These are phyloP conservation scores for Pandion haliaetus DNA, from an alignment of 2,113 vertebrate genomes.

Conservation along the genomic window DNA sequence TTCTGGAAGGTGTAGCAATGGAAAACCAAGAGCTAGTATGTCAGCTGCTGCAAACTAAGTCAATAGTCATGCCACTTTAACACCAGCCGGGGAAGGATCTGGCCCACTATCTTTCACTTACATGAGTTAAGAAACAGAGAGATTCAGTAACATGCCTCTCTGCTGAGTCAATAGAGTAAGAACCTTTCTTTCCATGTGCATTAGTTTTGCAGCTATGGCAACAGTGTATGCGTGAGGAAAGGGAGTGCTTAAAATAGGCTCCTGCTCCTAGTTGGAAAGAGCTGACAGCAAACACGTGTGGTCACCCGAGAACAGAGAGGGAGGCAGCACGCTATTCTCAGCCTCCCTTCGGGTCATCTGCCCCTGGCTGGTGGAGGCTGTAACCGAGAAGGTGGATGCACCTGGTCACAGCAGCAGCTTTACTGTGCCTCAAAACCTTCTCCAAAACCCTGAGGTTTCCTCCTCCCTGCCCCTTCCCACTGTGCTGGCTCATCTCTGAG, in stretches of 20 bases:
- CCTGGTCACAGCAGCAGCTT: neutral
- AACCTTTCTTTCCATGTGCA: neutral
- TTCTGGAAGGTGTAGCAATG: neutral
- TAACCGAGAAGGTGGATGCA: neutral
- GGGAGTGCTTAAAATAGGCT: conserved; percentile 47
- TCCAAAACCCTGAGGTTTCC: neutral
- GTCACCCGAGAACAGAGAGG: neutral
- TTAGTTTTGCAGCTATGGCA: conserved; percentile 19
- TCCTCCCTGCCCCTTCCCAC: neutral
- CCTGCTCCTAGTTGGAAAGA: conserved; percentile 39
- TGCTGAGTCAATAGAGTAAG: conserved; percentile 4
- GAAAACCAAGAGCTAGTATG: neutral
- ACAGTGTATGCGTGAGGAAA: neutral
- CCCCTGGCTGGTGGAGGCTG: neutral
- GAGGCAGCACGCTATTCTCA: neutral
- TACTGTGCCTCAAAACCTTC: neutral
- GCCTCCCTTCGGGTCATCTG: neutral
- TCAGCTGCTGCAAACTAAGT: neutral
- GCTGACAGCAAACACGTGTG: conserved; percentile 14
- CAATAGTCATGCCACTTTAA: neutral
- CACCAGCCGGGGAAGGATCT: neutral
- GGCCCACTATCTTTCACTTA: neutral
- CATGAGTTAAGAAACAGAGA: neutral
- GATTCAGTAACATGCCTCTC: neutral
- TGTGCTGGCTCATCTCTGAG: neutral